Evolutionary conservation across 2,113 vertebrate genomes (phyloP), one percentile per base, ranked within the genome.

Genomic region (Aegypius monachus): DNA sequence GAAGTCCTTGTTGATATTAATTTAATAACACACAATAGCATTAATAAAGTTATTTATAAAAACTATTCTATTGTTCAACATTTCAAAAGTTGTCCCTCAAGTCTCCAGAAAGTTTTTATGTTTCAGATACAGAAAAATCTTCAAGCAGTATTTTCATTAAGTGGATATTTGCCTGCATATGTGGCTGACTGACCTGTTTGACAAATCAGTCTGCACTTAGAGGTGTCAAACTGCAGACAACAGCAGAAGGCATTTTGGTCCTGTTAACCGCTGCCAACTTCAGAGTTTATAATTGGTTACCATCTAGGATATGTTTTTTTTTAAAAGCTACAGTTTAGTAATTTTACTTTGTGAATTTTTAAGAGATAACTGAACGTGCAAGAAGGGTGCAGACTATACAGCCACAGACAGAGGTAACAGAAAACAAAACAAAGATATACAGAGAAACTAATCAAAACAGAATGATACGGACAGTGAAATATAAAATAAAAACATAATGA

Each of bases 251-350:
- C 26, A 93, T 32, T 82, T 77, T 48, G 58, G 48, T 82, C n/a
- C 45, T 86, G 66, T 56, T 71, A 92, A 82, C 70, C 96, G 66
- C 73, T 91, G 81, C 85, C 73, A 78, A 22, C 80, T 93, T 93
- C 77, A 83, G 61, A 62, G 19, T 82, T 90, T 70, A 42, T 78
- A 94, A 85, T 47, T 93, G 47, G 55, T 52, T 91, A 67, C 89
- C 79, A 93, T 90, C 75, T 95, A 79, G 63, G n/a, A 55, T 59
- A 36, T 31, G 10, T 36, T 40, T 80, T 81, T 52, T 66, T 82
- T 81, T 2, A 4, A 58, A 84, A 73, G 26, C n/a, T 86, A 75
- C 62, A 89, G 48, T 50, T 91, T 73, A 91, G 18, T 95, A 80
- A 55, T 72, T 88, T 89, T 88, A 93, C 38, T 62, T 70, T 22